These are phyloP conservation scores for Seladonia tumulorum DNA, from an alignment of 2,888 invertebrate species.

Conservation along the genomic window DNA sequence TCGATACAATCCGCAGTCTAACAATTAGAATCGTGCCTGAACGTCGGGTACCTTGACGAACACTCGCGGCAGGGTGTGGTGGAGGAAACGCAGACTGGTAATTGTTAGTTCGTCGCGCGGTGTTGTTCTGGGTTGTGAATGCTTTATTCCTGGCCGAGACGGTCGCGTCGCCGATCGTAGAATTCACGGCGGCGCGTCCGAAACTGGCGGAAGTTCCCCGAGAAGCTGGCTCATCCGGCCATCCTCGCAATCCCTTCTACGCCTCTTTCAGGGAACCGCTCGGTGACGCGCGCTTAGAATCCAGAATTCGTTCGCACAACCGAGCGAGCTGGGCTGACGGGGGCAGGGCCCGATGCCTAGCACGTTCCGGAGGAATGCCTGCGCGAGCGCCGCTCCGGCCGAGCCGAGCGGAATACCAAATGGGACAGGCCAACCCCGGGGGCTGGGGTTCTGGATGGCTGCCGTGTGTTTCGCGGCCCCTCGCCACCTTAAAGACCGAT, in stretches of 20 bases:
- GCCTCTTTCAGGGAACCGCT: constrained; percentile 25
- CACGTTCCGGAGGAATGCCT: constrained; percentile 74
- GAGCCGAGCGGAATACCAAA: constrained; percentile 75
- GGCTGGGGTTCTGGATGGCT: constrained; percentile 9
- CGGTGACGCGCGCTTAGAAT: constrained; percentile 56
- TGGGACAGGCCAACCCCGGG: constrained; percentile 38
- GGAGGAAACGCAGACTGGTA: neutral
- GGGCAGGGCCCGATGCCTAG: constrained; percentile 59
- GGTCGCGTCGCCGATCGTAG: neutral
- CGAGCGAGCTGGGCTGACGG: constrained; percentile 14
- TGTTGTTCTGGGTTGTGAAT: neutral
- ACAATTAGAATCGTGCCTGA: neutral
- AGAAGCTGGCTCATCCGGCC: constrained; percentile 51
- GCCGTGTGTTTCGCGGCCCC: constrained; percentile 15
- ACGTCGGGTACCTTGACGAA: neutral
- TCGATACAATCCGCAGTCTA: neutral
- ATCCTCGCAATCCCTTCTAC: constrained; percentile 40
- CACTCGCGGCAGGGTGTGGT: neutral
- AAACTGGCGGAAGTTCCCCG: constrained; percentile 53
- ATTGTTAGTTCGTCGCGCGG: neutral
- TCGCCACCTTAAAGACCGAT: constrained; percentile 40
- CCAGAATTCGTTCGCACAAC: constrained; percentile 64
- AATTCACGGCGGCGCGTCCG: constrained; percentile 4
- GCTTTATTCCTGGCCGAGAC: neutral
- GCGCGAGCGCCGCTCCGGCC: constrained; percentile 68